These are phyloP conservation scores for Myathropa florea DNA, from an alignment of 2,888 invertebrate genomes.

Conservation along the genomic window DNA sequence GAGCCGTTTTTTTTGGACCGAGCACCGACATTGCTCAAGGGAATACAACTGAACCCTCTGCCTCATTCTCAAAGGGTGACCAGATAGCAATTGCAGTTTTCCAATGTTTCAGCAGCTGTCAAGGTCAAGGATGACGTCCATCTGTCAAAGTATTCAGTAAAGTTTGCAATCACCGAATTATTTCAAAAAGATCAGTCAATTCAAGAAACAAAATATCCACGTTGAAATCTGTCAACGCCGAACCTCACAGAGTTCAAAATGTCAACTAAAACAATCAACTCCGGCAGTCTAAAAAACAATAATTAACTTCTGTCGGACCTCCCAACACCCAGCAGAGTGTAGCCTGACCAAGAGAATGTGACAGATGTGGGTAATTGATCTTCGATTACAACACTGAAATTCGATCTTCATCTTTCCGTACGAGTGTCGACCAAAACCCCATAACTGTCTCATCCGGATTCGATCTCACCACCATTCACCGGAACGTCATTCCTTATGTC, in stretches of 20 bases:
- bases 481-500: conserved; percentile 39
- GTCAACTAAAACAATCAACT: neutral
- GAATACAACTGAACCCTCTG: too few species aligned
- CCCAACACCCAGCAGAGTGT: neutral
- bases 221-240: neutral
- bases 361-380: conserved; percentile 47
- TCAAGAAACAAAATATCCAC: too few species aligned
- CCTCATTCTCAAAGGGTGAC: too few species aligned
- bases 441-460: conserved; percentile 53
- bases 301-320: neutral
- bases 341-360: neutral
- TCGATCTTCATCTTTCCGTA: conserved; percentile 33
- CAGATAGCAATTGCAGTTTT: too few species aligned
- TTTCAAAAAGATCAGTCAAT: too few species aligned
- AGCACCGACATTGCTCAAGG: too few species aligned
- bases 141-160: too few species aligned
- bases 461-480: conserved; percentile 50
- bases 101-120: too few species aligned
- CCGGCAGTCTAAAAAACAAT: neutral
- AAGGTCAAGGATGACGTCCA: too few species aligned
- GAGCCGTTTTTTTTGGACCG: too few species aligned
- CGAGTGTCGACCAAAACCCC: conserved; percentile 10
- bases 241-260: neutral
- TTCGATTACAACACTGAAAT: conserved; percentile 56
- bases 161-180: too few species aligned